Base-by-base conservation (phyloP, 2,797 vertebrate species). In the Decapterus maruadsi region DNA sequence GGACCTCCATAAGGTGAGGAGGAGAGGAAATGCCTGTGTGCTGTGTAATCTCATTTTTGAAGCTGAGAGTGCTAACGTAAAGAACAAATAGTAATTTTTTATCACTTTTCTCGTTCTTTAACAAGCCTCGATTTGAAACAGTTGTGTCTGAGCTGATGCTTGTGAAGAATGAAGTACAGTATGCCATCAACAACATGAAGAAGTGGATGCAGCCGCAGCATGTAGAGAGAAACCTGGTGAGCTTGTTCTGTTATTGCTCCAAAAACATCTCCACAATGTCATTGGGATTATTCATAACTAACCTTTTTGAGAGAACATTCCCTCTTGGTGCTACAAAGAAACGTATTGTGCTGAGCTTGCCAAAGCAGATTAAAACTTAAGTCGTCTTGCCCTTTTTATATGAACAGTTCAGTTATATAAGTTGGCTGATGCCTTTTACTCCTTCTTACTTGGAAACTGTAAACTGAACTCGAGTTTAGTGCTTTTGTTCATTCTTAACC, bases 191-290 rank as follows among this genome's bases (percentile, higher is more conserved):
- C 76, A 95, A 95, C 84, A 89, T 96, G 1, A 91, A 89, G 68
- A 94, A 90, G 75, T 96, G 95, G 95, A 96, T 95, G 94, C 90
- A 93, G 78, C 94, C 94, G 0, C 90, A 94, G 56, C 78, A 64
- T 14, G 89, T 94, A 50, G 94, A 95, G 68, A 93, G 86, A 61
- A 95, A 89, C 77, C 90, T 95, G 95, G 95, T 96, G 85, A 88
- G 92, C 61, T 16, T 31, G 1, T 22, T 22, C 13, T 19, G 3
- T 36, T 16, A 10, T 3, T 53, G 58, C 65, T 61, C 22, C 16
- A 9, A 64, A 34, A 68, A 38, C 6, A 51, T 64, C 8, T 64
- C 63, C 1, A 50, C 26, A 42, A 72, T 48, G 45, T 70, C 53
- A 34, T 60, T 66, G 40, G 72, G 72, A 84, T 90, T 87, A 81